Base-by-base conservation (phyloP, 2,113 vertebrate genomes). In the Kryptolebias marmoratus region DNA sequence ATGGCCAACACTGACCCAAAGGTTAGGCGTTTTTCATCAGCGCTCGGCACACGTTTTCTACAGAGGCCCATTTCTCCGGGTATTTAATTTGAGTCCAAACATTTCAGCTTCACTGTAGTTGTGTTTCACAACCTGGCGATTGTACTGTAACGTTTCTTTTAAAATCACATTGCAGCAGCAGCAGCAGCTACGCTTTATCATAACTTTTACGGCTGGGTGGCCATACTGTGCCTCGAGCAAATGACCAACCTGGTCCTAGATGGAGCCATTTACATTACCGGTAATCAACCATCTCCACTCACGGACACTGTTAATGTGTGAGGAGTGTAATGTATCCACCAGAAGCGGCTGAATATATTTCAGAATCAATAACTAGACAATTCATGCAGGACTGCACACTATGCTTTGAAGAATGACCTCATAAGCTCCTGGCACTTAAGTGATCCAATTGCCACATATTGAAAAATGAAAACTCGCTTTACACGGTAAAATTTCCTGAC, bases 381-480 rank as follows among this genome's bases (percentile, higher is more conserved):
- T 88, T 81, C 77, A 76, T 66, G 81, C 64, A 39, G 61, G 63
- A 65, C 84, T 84, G 81, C 81, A 78, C 77, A 73, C 86, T 48
- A 65, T 77, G 82, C 85, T 76, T 74, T 78, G 75, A 81, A 77
- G 80, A 87, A 87, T 87, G 87, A 88, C 88, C 86, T 84, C 77
- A 85, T 86, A 90, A 76, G 82, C 75, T 80, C 52, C 62, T 68
- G 71, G 81, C 83, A 85, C 84, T 85, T 80, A 83, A 72, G 85
- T 54, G 47, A 85, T 85, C 80, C 80, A 85, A 80, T 87, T 82
- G 74, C 80, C 76, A 83, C 84, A 75, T 79, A 82, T 78, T 87
- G 81, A 82, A 90, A 90, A 88, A 84, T 89, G 86, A 90, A 87
- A 90, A 79, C 76, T 83, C 79, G 80, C 82, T 87, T 88, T 88